Evolutionary conservation across 2,888 invertebrate genomes (phyloP), one percentile per base, ranked within the genome.

Genomic region (Labia minor): DNA sequence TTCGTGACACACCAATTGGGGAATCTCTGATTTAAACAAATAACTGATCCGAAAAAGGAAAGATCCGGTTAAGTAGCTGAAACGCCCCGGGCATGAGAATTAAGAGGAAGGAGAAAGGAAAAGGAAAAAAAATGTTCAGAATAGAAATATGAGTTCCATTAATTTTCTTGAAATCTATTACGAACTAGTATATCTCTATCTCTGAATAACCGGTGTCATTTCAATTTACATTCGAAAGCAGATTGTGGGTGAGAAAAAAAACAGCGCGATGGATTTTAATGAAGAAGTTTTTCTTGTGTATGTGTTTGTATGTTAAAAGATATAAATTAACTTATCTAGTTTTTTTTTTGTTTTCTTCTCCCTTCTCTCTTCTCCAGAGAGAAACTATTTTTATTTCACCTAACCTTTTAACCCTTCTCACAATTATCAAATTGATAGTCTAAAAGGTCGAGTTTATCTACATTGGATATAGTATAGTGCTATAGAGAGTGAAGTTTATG

Each of bases 1-100:
- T 49, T 49, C 49, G 49, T 49, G 49, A 49, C 49, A 49, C 49
- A 49, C 49, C 49, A 49, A 49, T 49, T 49, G 49, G 49, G 26
- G 49, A 49, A 49, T 49, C 49, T 49, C n/a, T 49, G 49, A 49
- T 49, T 49, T 49, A 49, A 49, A 49, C 49, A 49, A 49, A 49
- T 49, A 49, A 14, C 49, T 14, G 49, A 49, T 16, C 49, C 49
- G 49, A 49, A 49, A 49, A 49, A 49, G 49, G 49, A 49, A 49
- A 49, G 49, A 16, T 49, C 49, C 49, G 4, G 49, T 49, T 49
- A 49, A 49, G 49, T 49, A 49, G 49, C 49, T 16, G 49, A 49
- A 49, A 49, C 2, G n/a, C 49, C 49, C n/a, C 8, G 2, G 4
- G 49, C 49, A 26, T 26, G 8, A 26, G 26, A n/a, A n/a, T n/a